Evolutionary conservation across 2,113 vertebrate genomes (phyloP), one percentile per base, ranked within the genome.

Genomic region (Apistogramma diplotaenia): DNA sequence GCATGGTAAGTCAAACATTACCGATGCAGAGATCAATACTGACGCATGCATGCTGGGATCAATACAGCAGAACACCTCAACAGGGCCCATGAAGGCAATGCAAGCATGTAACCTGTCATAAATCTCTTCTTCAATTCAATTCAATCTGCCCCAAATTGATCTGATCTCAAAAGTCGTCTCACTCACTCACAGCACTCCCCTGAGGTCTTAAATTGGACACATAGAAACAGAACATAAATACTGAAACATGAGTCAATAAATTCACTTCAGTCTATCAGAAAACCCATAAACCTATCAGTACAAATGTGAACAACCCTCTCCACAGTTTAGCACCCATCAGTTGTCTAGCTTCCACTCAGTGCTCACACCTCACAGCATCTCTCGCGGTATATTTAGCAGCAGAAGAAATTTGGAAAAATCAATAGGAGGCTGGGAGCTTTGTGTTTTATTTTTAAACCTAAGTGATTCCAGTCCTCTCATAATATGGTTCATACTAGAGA

Each of bases 371-470:
- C 55, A 58, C 25, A 73, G 56, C 72, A 79, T 89, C 84, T 65
- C 80, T 84, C 70, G 81, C 60, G 33, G 58, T 85, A 90, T 80
- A 89, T 89, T 91, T 90, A 89, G 84, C 80, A 81, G 61, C 81
- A 83, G 60, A 56, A 82, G 75, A 75, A 79, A 84, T 83, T 89
- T 74, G 79, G 86, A 85, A 88, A 93, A 92, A 93, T 89, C 88
- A 74, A 91, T 90, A 79, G 49, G 13, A 74, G 61, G 27, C 3
- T 35, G 57, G 76, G 79, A 77, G 76, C 33, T 79, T 65, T 84
- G 29, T 81, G 31, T 76, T 79, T 78, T 58, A 27, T 83, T 65
- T 85, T 79, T 18, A 76, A 81, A 76, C 61, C 65, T 53, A 72
- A 83, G 27, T 53, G 23, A 73, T 59, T 84, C 29, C 59, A 31